Conservation (phyloP, 1,140 invertebrate genomes). For the Berghia stephanieae region DNA sequence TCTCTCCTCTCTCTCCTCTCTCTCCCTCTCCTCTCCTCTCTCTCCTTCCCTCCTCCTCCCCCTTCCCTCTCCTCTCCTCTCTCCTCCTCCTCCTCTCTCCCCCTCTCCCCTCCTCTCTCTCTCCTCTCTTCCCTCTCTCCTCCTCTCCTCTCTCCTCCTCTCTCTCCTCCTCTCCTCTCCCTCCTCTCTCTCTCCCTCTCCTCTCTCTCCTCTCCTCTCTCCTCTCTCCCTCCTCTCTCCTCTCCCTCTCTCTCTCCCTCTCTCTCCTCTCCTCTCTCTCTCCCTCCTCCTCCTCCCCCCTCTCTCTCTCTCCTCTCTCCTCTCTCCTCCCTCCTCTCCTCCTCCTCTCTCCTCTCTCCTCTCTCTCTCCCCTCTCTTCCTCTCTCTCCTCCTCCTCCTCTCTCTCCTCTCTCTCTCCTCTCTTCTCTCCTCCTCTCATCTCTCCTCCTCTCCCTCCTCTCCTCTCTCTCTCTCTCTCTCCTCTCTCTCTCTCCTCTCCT, state of each 20-base stretch:
- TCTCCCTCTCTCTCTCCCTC: background rate
- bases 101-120: background rate
- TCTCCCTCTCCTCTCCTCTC: slow-evolving; percentile 4
- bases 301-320: no score
- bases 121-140: background rate
- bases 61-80: background rate
- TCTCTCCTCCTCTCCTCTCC: background rate
- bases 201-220: slow-evolving; percentile 10
- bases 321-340: background rate
- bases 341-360: slow-evolving; percentile 8
- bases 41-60: background rate
- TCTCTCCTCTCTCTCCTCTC: slow-evolving; percentile 1
- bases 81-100: background rate
- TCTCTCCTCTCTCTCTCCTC: background rate
- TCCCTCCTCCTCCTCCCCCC: background rate
- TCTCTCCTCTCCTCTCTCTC: background rate
- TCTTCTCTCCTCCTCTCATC: background rate
- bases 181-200: background rate
- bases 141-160: background rate
- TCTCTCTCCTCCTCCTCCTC: background rate
- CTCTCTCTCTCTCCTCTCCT: background rate
- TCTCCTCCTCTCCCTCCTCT: background rate
- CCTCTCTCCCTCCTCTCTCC: no score
- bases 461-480: background rate
- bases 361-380: background rate